Conservation (phyloP, 2,113 vertebrate genomes). For the Pygoscelis antarcticus region DNA sequence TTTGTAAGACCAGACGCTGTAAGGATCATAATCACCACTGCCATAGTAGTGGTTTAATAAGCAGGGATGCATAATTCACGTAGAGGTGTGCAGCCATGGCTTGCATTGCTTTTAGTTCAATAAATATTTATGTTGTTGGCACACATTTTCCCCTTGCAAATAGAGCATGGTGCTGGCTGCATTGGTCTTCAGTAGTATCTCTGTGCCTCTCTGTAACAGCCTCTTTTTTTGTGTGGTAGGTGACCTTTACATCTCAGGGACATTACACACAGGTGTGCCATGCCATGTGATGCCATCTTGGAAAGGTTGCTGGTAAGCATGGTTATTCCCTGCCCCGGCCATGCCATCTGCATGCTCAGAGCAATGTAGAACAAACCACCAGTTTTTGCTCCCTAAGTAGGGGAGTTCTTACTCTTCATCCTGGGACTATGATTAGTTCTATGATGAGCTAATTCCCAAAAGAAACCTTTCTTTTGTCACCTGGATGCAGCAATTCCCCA, state of each 20-base stretch:
- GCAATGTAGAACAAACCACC: background rate
- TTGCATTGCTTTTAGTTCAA: background rate
- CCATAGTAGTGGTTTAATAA: background rate
- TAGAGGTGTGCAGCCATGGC: background rate
- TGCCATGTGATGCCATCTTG: background rate
- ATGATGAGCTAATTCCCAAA: background rate
- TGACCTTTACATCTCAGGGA: background rate
- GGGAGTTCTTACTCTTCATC: background rate
- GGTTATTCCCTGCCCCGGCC: background rate
- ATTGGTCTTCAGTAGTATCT: background rate
- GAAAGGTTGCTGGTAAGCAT: background rate
- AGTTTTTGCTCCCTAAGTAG: background rate
- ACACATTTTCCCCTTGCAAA: background rate
- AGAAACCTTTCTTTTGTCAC: background rate
- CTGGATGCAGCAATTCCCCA: background rate
- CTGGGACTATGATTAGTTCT: background rate
- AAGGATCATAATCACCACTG: background rate
- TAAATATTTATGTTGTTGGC: background rate
- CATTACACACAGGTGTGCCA: background rate
- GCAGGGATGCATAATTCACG: background rate
- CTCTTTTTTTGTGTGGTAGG: background rate
- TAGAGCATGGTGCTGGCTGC: background rate
- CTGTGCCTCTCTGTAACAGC: background rate
- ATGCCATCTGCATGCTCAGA: background rate
- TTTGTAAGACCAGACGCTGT: background rate